Evolutionary conservation across 2,888 invertebrate species (phyloP).

Genomic region (Alitta virens): DNA sequence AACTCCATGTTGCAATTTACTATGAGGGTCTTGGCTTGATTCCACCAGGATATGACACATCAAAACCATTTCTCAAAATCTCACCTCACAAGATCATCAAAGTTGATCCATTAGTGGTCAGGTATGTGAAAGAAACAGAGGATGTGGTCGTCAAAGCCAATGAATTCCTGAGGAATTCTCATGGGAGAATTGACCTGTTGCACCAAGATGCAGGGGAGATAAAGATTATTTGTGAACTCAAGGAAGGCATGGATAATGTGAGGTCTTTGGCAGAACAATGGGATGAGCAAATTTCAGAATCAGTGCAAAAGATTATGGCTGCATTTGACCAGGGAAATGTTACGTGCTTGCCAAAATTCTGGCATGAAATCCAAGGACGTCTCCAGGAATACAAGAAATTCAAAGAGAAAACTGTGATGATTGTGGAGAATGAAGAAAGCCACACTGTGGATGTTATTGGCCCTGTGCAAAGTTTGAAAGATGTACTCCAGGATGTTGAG

Average conservation of each 20-base stretch:
- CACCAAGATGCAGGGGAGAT: not conserved
- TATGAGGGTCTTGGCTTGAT: conserved; percentile 3
- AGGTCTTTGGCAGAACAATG: not conserved
- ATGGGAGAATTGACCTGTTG: too few relatives aligned
- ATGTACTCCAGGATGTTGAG: not conserved
- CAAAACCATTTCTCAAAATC: conserved; percentile 2
- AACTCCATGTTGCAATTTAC: conserved; percentile 2
- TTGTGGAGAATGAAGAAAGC: not conserved
- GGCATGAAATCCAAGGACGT: not conserved
- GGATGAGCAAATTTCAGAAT: not conserved
- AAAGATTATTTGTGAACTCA: not conserved
- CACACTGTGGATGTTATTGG: not conserved
- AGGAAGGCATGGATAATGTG: not conserved
- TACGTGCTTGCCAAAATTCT: not conserved
- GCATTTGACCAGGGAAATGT: not conserved
- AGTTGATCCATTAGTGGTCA: too few relatives aligned
- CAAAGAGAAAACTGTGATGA: not conserved
- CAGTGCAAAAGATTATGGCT: not conserved
- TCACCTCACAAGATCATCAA: not conserved
- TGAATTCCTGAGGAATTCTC: too few relatives aligned
- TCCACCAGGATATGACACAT: conserved; percentile 13
- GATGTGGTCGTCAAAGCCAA: too few relatives aligned
- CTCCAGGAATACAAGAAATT: not conserved
- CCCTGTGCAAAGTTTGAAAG: not conserved
- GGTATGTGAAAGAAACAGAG: too few relatives aligned